Conservation (phyloP, 1,140 invertebrate species). For the Trinorchestia longiramus region DNA sequence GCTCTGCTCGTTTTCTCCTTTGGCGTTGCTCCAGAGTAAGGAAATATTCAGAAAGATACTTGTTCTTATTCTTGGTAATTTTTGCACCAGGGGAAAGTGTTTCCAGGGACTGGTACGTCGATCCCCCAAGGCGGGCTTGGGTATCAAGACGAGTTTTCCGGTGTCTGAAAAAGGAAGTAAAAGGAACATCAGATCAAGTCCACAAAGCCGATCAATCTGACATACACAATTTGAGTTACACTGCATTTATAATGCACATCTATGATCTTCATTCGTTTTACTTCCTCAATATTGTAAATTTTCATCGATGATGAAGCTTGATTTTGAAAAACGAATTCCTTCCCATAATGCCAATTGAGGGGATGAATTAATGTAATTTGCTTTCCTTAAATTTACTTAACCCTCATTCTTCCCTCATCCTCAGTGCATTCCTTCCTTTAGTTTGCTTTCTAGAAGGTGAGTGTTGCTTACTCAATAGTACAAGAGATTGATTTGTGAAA, state of each 20-base stretch:
- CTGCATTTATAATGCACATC: not conserved
- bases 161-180: conserved; percentile 1
- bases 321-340: not conserved
- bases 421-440: not conserved
- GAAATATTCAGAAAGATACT: not conserved
- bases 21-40: not conserved
- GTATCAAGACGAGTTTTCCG: not conserved
- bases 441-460: not conserved
- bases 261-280: not conserved
- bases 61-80: not conserved
- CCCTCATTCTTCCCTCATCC: not conserved
- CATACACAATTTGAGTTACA: not conserved
- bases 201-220: not conserved
- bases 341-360: not conserved
- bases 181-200: not conserved
- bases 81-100: not conserved
- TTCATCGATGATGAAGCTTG: not conserved
- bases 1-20: not conserved
- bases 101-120: not conserved
- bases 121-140: not conserved
- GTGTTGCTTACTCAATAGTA: not conserved
- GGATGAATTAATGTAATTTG: not conserved
- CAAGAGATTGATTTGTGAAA: not conserved
- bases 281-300: not conserved
- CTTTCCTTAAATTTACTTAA: not conserved